Evolutionary conservation across 2,797 vertebrate species (phyloP).

Genomic region (Pseudomugil tenellus): DNA sequence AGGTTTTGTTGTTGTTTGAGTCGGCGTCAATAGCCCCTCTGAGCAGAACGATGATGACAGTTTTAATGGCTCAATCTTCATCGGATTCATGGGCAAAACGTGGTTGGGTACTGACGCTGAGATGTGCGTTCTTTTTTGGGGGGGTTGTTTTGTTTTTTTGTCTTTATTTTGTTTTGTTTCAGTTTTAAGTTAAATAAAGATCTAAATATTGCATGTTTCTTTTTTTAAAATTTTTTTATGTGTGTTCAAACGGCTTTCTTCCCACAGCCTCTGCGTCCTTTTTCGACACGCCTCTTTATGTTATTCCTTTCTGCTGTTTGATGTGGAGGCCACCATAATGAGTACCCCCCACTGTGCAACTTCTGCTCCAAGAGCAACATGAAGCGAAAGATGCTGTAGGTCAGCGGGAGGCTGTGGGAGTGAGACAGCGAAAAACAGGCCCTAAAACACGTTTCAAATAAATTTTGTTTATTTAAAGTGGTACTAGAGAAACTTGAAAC

Average conservation of each 20-base stretch:
- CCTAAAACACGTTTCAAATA: not conserved
- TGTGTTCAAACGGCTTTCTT: too few species aligned
- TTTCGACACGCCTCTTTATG: conserved; percentile 15
- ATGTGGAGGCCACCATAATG: conserved; percentile 49
- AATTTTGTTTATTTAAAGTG: too few species aligned
- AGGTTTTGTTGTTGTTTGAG: conserved; percentile 59
- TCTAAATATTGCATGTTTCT: too few species aligned
- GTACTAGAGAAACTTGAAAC: too few species aligned
- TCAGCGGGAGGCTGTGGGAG: conserved; percentile 1
- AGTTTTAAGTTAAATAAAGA: too few species aligned
- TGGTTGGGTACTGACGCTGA: conserved; percentile 5
- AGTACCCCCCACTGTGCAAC: conserved; percentile 15
- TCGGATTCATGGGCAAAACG: conserved; percentile 61
- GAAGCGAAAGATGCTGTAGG: conserved; percentile 34
- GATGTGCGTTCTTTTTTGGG: not conserved
- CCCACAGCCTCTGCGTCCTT: conserved; percentile 10
- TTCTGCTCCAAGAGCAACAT: conserved; percentile 42
- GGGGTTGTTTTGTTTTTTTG: too few species aligned
- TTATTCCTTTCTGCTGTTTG: not conserved
- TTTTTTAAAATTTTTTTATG: too few species aligned
- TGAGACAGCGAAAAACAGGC: not conserved
- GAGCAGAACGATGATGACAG: conserved; percentile 71
- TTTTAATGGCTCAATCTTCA: conserved; percentile 78
- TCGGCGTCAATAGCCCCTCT: conserved; percentile 61
- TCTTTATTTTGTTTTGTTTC: too few species aligned